phyloP scores from a whole-genome alignment of 2,797 vertebrate species.

The Rhinella marina region DNA sequence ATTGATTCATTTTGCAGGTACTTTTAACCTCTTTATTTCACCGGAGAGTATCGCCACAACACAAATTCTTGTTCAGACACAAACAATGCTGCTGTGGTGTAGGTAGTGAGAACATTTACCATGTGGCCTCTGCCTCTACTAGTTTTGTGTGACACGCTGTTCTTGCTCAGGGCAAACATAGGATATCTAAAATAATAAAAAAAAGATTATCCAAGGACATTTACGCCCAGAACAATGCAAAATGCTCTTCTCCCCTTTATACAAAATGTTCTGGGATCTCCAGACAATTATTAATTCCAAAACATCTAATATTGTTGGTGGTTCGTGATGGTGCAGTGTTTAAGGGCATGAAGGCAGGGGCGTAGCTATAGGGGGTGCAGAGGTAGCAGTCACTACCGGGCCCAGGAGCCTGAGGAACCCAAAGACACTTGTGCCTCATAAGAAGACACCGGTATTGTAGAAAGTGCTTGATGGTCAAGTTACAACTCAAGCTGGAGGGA shows the following conservation, averaged over 20 bases:
- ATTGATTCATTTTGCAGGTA: conserved; percentile 42
- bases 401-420: too few relatives aligned
- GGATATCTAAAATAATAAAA: neutral
- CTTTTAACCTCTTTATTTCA: conserved; percentile 57
- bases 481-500: too few relatives aligned
- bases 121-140: neutral
- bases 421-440: too few relatives aligned
- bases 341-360: too few relatives aligned
- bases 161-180: neutral
- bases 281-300: neutral
- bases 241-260: neutral
- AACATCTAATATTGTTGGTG: too few relatives aligned
- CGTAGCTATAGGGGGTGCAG: too few relatives aligned
- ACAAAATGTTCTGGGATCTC: neutral
- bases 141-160: neutral
- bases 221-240: neutral
- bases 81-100: conserved; percentile 10
- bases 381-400: too few relatives aligned
- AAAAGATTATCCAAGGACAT: neutral
- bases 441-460: too few relatives aligned
- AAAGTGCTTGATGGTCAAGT: too few relatives aligned
- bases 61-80: conserved; percentile 22
- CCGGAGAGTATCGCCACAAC: conserved; percentile 34
- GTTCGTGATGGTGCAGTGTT: too few relatives aligned
- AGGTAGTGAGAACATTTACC: neutral